Conservation (phyloP, 2,888 invertebrate genomes). For the Andrena bucephala region DNA sequence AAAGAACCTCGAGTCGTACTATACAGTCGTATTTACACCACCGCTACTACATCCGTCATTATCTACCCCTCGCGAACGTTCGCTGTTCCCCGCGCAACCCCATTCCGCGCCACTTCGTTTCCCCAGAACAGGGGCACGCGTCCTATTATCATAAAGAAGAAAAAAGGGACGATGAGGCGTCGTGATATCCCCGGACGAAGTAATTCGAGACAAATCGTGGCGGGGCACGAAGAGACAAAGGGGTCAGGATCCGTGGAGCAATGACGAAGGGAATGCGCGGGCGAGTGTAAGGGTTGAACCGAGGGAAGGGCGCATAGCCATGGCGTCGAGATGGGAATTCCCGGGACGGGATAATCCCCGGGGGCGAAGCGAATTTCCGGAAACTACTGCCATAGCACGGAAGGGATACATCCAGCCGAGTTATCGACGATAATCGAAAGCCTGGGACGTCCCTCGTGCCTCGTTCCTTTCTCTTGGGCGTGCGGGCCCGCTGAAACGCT, state of each 20-base stretch:
- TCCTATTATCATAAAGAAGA: background rate
- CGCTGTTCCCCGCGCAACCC: too few species aligned
- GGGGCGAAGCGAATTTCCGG: slow-evolving; percentile 72
- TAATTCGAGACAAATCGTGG: slow-evolving; percentile 71
- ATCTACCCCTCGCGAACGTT: too few species aligned
- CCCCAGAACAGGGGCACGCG: background rate
- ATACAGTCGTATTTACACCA: too few species aligned
- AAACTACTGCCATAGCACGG: slow-evolving; percentile 67
- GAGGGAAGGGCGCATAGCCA: slow-evolving; percentile 51
- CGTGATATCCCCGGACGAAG: slow-evolving; percentile 64
- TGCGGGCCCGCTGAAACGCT: slow-evolving; percentile 41
- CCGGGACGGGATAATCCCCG: slow-evolving; percentile 72
- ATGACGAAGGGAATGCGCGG: slow-evolving; percentile 8
- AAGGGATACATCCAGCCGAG: slow-evolving; percentile 74
- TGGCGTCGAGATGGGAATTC: slow-evolving; percentile 70
- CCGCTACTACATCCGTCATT: too few species aligned
- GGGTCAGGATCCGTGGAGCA: slow-evolving; percentile 16
- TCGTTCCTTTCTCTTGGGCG: slow-evolving; percentile 67
- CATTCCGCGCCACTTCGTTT: background rate
- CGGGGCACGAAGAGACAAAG: slow-evolving; percentile 50
- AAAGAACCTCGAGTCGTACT: too few species aligned
- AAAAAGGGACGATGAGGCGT: background rate
- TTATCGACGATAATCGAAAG: slow-evolving; percentile 76
- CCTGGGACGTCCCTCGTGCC: slow-evolving; percentile 71
- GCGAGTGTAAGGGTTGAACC: slow-evolving; percentile 34